phyloP scores from a whole-genome alignment of 2,888 invertebrate genomes.

The Pecten maximus region DNA sequence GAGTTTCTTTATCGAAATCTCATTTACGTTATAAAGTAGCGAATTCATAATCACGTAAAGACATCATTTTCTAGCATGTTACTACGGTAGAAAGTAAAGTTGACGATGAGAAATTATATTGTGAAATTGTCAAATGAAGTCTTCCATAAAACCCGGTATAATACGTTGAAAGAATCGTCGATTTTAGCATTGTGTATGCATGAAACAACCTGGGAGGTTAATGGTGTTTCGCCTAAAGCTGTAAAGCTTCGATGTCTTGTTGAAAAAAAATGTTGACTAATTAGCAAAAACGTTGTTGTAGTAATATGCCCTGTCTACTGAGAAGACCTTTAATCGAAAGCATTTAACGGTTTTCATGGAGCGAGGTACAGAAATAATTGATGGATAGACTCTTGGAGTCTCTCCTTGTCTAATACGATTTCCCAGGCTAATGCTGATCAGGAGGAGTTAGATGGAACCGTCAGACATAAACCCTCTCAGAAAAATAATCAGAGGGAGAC shows the following conservation, averaged over 20 bases:
- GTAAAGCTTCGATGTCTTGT: background rate
- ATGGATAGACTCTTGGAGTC: background rate
- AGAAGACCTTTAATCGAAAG: conserved; percentile 8
- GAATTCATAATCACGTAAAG: too few species aligned
- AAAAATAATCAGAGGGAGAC: background rate
- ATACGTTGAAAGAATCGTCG: too few species aligned
- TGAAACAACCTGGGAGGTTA: background rate
- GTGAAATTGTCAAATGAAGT: too few species aligned
- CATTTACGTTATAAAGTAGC: too few species aligned
- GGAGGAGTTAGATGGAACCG: background rate
- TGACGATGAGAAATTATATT: too few species aligned
- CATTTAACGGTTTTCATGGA: background rate
- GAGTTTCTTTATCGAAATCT: too few species aligned
- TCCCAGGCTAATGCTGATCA: background rate
- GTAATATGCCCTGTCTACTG: background rate
- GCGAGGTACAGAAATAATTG: background rate
- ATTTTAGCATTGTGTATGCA: background rate
- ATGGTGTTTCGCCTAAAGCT: background rate
- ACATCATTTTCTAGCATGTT: too few species aligned
- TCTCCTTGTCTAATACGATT: background rate
- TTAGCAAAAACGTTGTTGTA: background rate
- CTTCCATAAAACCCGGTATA: too few species aligned
- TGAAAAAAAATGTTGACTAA: background rate
- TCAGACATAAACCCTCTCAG: background rate
- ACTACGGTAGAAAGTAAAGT: too few species aligned